Evolutionary conservation across 2,888 invertebrate genomes (phyloP).

Genomic region (Sarcophaga rosellei): DNA sequence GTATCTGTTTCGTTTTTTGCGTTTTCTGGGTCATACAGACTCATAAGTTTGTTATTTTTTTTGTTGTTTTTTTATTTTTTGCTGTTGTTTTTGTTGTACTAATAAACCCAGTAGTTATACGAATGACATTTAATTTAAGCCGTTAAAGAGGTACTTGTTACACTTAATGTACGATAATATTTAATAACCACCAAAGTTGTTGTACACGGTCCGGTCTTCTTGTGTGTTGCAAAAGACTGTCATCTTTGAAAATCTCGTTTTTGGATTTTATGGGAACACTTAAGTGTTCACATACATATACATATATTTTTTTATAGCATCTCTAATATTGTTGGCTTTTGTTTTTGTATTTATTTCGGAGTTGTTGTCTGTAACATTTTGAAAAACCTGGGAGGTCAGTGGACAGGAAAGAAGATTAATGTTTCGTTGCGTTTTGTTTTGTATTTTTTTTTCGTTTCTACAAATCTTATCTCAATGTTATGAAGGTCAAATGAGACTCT

Average conservation of each 20-base stretch:
- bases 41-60: slow-evolving; percentile 48
- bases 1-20: slow-evolving; percentile 47
- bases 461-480: slow-evolving; percentile 26
- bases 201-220: neutral
- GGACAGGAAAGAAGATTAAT: slow-evolving; percentile 33
- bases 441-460: neutral
- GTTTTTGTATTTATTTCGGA: neutral
- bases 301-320: slow-evolving; percentile 64
- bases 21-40: slow-evolving; percentile 67
- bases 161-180: slow-evolving; percentile 52
- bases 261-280: slow-evolving; percentile 59
- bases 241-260: slow-evolving; percentile 56
- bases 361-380: slow-evolving; percentile 43
- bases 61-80: neutral
- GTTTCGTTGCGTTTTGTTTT: slow-evolving; percentile 14
- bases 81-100: slow-evolving; percentile 12
- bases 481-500: slow-evolving; percentile 42
- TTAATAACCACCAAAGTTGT: slow-evolving; percentile 68
- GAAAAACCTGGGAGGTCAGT: slow-evolving; percentile 64
- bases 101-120: slow-evolving; percentile 23
- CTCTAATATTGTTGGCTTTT: slow-evolving; percentile 20
- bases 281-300: slow-evolving; percentile 33
- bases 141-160: slow-evolving; percentile 63
- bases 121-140: slow-evolving; percentile 55
- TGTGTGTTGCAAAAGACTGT: slow-evolving; percentile 50